Base-by-base conservation (phyloP, 2,113 vertebrate genomes). In the Poecile atricapillus region DNA sequence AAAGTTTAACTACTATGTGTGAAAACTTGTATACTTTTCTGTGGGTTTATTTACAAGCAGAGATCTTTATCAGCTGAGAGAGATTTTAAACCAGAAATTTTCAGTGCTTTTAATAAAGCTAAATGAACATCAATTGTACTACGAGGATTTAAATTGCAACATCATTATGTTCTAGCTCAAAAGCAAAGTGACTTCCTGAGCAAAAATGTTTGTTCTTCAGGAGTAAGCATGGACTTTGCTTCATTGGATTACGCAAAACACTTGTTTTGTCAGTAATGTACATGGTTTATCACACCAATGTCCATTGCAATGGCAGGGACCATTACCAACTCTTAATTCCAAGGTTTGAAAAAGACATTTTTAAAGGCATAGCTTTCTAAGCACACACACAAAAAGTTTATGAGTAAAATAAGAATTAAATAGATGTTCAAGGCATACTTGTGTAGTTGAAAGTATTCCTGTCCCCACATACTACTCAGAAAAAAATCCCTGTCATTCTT, bases 211-310 rank as follows among this genome's bases (percentile, higher is more conserved):
- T 89, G 77, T 69, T 94, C 16, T 74, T 65, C 68, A 37, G 75
- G 55, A 65, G 35, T 73, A 62, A 91, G 58, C 28, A 7, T 80
- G 82, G 63, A 88, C 91, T 96, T 96, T 87, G 92, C 43, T 76
- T 87, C 55, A 24, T 2, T 58, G 27, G 14, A 35, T 95, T 84
- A 39, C 69, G 49, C 37, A 64, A 28, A 7, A 2, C 37, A 28
- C 31, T 70, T 35, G n/a, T 62, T 90, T 74, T 74, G 59, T 81
- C 30, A 55, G 59, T n/a, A 55, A 24, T 28, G 17, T 11, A 20
- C 10, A 0, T 55, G 19, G 23, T 80, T 90, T 59, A 49, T 92
- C 71, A 58, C 43, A 46, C 22, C 2, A 4, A 7, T 15, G 63
- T 73, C 30, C 55, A 5, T 37, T 91, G 43, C 63, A 77, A 24